Percentiles rank a stretch among this genome's conserved stretches.
Conservation (phyloP, 2,113 vertebrate species). For the Sebastes fasciatus region DNA sequence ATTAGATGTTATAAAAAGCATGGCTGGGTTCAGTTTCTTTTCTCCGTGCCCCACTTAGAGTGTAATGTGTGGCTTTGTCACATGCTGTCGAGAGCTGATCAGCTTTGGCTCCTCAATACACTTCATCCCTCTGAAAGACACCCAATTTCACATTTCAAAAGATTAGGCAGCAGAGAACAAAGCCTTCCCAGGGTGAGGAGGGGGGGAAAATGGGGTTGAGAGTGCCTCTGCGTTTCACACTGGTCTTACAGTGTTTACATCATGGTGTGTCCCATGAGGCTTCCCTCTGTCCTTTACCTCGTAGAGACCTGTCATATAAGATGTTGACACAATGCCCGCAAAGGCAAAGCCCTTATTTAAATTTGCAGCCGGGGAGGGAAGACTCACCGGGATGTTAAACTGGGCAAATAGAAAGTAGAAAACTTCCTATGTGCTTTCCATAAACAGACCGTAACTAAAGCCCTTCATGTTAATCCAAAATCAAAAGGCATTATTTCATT, state of each 20-base stretch:
- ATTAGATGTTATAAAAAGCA: slow-evolving; percentile 56
- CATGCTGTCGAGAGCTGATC: slow-evolving; percentile 74
- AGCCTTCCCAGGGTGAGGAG: slow-evolving; percentile 60
- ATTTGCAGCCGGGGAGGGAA: slow-evolving; percentile 35
- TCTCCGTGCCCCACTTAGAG: slow-evolving; percentile 74
- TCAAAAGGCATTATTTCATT: neutral
- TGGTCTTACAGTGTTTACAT: slow-evolving; percentile 77
- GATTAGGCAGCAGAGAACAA: slow-evolving; percentile 78
- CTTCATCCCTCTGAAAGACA: slow-evolving; percentile 73
- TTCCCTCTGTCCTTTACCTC: slow-evolving; percentile 58
- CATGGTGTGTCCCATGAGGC: slow-evolving; percentile 66
- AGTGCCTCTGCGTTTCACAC: slow-evolving; percentile 69
- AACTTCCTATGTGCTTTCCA: slow-evolving; percentile 35
- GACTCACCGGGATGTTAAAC: slow-evolving; percentile 54
- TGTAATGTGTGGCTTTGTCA: slow-evolving; percentile 76
- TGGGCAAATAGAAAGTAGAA: slow-evolving; percentile 13
- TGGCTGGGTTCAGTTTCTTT: slow-evolving; percentile 59
- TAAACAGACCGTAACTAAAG: slow-evolving; percentile 11
- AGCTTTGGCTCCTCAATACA: slow-evolving; percentile 77
- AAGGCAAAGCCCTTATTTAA: slow-evolving; percentile 54
- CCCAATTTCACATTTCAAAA: slow-evolving; percentile 77
- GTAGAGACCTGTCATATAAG: slow-evolving; percentile 61
- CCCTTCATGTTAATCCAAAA: slow-evolving; percentile 19
- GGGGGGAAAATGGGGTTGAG: slow-evolving; percentile 43
- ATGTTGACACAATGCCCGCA: slow-evolving; percentile 66